A percentile compares a stretch with the other conserved stretches of the same genome.
Conservation (phyloP, 1,140 invertebrate species). For the Drosophila pseudoananassae region DNA sequence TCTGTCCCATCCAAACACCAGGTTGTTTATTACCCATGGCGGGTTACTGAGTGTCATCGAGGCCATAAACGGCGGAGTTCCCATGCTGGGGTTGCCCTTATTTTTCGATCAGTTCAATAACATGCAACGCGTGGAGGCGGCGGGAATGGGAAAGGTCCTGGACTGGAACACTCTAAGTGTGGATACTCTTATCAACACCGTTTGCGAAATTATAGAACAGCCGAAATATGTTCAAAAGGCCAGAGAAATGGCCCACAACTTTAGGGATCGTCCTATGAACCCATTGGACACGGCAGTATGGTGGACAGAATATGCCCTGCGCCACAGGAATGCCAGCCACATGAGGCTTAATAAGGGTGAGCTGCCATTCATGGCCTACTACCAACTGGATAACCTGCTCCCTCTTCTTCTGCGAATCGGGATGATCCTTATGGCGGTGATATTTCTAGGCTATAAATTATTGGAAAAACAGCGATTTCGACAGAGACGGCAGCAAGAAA, state of each 20-base stretch:
- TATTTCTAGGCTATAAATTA: constrained; percentile 4
- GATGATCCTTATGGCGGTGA: constrained; percentile 3
- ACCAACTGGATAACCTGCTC: constrained; percentile 19
- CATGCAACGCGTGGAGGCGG: constrained; percentile 46
- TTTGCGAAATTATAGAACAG: constrained; percentile 25
- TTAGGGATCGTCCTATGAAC: constrained; percentile 85
- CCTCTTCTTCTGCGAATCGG: constrained; percentile 13
- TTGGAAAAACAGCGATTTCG: neutral
- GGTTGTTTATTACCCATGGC: constrained; percentile 49
- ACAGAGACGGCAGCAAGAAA: neutral
- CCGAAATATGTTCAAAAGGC: constrained; percentile 22
- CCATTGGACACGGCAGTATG: constrained; percentile 86
- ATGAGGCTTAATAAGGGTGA: constrained; percentile 76
- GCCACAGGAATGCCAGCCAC: constrained; percentile 65
- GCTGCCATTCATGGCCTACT: constrained; percentile 29
- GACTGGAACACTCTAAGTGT: constrained; percentile 16
- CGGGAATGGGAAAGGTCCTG: constrained; percentile 85
- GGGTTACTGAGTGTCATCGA: constrained; percentile 45
- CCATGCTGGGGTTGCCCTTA: constrained; percentile 44
- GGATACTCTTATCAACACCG: constrained; percentile 5
- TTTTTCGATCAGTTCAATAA: constrained; percentile 55
- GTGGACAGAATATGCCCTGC: constrained; percentile 87
- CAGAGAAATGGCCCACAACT: constrained; percentile 84
- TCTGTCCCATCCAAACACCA: constrained; percentile 68
- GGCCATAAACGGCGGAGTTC: constrained; percentile 20